A percentile compares a stretch with the other conserved stretches of the same genome.
Conservation (phyloP, 2,888 invertebrate genomes). For the Atrina japonica region DNA sequence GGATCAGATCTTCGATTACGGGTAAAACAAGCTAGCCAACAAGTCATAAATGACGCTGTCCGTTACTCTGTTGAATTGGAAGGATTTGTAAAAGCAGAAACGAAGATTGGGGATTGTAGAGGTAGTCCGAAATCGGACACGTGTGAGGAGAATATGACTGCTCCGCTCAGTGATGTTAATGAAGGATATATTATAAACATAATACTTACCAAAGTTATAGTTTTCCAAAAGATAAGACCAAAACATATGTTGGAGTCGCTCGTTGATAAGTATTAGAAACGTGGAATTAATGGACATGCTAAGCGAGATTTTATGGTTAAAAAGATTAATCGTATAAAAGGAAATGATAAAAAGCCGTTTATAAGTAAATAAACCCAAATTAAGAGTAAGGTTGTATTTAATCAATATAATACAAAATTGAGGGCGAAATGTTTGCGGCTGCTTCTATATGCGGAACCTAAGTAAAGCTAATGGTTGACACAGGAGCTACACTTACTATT, state of each 20-base stretch:
- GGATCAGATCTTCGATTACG: conserved; percentile 29
- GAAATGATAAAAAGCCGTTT: background rate
- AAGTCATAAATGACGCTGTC: conserved; percentile 27
- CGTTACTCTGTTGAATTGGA: conserved; percentile 31
- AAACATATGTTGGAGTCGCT: background rate
- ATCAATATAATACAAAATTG: background rate
- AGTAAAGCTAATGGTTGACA: conserved; percentile 1
- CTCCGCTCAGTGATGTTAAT: no score
- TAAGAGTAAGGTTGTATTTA: background rate
- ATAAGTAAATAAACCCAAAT: background rate
- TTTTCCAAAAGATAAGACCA: background rate
- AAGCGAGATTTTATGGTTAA: background rate
- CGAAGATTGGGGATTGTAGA: background rate
- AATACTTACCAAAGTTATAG: no score
- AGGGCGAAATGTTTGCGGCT: background rate
- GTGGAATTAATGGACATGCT: background rate
- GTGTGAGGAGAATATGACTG: background rate
- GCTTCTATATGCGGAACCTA: background rate
- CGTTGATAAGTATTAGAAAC: background rate
- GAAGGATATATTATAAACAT: no score
- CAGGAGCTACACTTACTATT: conserved; percentile 13
- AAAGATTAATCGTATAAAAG: background rate
- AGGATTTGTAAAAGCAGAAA: conserved; percentile 23
- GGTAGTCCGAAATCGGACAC: background rate
- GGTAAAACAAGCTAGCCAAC: conserved; percentile 27